phyloP scores from a whole-genome alignment of 2,888 invertebrate genomes.

The Cheiracanthium punctorium region DNA sequence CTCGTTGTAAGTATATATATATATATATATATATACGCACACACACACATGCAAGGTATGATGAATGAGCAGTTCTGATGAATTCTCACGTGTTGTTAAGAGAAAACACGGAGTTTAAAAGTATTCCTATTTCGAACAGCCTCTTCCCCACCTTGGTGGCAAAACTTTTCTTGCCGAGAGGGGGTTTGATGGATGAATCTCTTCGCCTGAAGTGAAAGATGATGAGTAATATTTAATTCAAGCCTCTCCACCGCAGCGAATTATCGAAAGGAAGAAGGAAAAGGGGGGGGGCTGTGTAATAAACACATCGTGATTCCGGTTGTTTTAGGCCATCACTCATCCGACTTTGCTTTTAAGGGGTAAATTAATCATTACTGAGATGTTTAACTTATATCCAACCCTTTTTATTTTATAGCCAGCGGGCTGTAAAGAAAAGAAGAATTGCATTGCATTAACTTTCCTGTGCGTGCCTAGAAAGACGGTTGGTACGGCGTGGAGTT shows the following conservation, averaged over 20 bases:
- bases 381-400: background rate
- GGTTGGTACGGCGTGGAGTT: too few species aligned
- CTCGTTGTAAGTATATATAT: conserved; percentile 6
- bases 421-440: too few species aligned
- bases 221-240: conserved; percentile 53
- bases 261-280: conserved; percentile 18
- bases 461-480: too few species aligned
- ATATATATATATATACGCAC: too few species aligned
- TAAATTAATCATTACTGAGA: background rate
- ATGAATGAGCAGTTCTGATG: conserved; percentile 46
- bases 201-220: conserved; percentile 26
- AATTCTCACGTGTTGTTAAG: conserved; percentile 60
- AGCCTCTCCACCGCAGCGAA: conserved; percentile 21
- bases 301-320: conserved; percentile 13
- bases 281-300: background rate
- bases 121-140: conserved; percentile 30
- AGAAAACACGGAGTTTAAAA: conserved; percentile 14
- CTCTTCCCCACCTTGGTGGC: conserved; percentile 34
- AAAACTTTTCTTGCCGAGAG: conserved; percentile 37
- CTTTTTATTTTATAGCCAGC: too few species aligned
- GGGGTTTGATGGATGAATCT: conserved; percentile 50
- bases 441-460: too few species aligned
- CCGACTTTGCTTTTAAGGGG: background rate
- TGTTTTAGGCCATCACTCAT: background rate
- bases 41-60: conserved; percentile 26